A percentile compares a stretch with the other conserved stretches of the same genome.
These are phyloP conservation scores for Upupa epops DNA, from an alignment of 2,113 vertebrate species.

Conservation along the genomic window DNA sequence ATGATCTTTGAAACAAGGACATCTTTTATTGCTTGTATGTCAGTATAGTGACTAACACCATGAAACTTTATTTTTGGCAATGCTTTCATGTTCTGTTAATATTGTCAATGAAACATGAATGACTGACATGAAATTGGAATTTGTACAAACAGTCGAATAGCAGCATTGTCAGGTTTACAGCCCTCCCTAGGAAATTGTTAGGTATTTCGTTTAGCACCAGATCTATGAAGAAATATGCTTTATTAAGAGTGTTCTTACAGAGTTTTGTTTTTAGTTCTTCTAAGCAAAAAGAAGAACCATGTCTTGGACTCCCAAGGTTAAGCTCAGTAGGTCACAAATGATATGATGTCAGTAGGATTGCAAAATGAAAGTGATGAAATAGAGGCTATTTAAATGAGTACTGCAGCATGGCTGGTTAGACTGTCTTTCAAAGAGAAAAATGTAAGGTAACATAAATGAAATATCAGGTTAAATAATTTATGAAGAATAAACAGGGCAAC, in stretches of 20 bases:
- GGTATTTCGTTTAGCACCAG: neutral
- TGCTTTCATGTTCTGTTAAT: neutral
- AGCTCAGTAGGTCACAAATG: neutral
- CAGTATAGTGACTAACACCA: neutral
- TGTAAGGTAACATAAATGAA: neutral
- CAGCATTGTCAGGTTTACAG: neutral
- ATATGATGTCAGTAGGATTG: neutral
- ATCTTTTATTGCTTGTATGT: neutral
- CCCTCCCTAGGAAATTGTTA: neutral
- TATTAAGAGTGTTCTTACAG: neutral
- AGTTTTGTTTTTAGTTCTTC: neutral
- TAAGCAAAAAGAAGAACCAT: neutral
- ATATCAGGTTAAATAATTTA: neutral
- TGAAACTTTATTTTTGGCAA: neutral
- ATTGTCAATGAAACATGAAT: neutral
- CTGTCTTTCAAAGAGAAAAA: neutral
- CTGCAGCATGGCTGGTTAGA: neutral
- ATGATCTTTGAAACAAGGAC: neutral
- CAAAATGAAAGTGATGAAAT: neutral
- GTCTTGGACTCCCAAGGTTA: neutral
- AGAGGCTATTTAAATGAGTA: neutral
- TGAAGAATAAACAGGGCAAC: conserved; percentile 44
- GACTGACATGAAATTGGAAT: neutral
- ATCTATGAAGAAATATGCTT: neutral
- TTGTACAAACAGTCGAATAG: neutral